A percentile compares a stretch with the other conserved stretches of the same genome.
Conservation (phyloP, 1,140 invertebrate species). For the Himalopsyche phryganea region DNA sequence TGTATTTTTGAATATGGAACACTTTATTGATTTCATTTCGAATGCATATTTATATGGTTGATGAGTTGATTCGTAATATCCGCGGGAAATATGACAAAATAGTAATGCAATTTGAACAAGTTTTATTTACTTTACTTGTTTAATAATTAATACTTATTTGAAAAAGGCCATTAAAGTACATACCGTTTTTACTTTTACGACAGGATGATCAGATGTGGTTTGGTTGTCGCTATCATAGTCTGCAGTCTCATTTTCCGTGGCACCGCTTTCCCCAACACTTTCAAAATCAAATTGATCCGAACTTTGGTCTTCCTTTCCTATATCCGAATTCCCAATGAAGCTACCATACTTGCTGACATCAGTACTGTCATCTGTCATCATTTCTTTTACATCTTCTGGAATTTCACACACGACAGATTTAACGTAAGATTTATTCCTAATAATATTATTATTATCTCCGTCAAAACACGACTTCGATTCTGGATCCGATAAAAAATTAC, state of each 20-base stretch:
- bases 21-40: too few relatives aligned
- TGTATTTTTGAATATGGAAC: too few relatives aligned
- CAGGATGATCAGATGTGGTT: constrained; percentile 8
- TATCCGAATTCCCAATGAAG: constrained; percentile 14
- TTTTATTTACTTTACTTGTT: neutral
- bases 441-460: too few relatives aligned
- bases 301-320: constrained; percentile 23
- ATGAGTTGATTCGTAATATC: too few relatives aligned
- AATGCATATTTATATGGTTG: too few relatives aligned
- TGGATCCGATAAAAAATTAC: neutral
- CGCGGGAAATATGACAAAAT: neutral
- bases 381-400: constrained; percentile 24
- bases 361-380: constrained; percentile 29
- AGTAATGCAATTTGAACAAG: neutral
- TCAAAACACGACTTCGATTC: too few relatives aligned
- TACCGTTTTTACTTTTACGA: constrained; percentile 34
- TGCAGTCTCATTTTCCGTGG: constrained; percentile 19
- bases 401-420: constrained; percentile 12
- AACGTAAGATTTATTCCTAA: constrained; percentile 2
- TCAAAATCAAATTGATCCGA: constrained; percentile 28
- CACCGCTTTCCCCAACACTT: constrained; percentile 9
- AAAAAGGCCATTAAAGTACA: too few relatives aligned
- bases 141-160: neutral
- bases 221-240: constrained; percentile 19
- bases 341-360: constrained; percentile 21